Evolutionary conservation across 1,140 invertebrate species (phyloP).

Genomic region (Apis cerana): DNA sequence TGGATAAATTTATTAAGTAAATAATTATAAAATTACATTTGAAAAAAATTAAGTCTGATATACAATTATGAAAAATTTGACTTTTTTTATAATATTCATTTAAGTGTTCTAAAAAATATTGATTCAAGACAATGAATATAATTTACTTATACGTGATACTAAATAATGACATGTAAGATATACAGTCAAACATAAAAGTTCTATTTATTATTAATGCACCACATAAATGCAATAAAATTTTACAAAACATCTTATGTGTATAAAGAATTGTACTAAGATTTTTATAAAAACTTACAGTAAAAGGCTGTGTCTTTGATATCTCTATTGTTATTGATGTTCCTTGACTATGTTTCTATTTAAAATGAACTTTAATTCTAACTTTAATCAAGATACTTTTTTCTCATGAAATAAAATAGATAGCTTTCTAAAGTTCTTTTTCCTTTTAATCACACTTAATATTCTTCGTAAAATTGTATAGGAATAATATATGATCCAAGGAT

Average conservation of each 20-base stretch:
- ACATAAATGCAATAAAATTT: conserved; percentile 51
- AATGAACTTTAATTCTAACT: conserved; percentile 6
- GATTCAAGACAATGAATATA: conserved; percentile 35
- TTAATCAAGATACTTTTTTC: not conserved
- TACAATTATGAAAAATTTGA: conserved; percentile 8
- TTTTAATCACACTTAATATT: conserved; percentile 3
- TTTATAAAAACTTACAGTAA: conserved; percentile 59
- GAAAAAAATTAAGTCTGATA: conserved; percentile 18
- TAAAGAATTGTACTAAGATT: conserved; percentile 53
- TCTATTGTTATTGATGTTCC: not conserved
- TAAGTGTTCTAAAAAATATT: not conserved
- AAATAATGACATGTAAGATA: conserved; percentile 41
- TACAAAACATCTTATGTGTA: conserved; percentile 45
- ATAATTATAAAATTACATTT: conserved; percentile 17
- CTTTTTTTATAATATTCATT: conserved; percentile 8
- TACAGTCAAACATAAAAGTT: conserved; percentile 29
- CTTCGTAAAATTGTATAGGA: not conserved
- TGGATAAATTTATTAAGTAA: conserved; percentile 17
- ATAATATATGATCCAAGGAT: conserved; percentile 42
- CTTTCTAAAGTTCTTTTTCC: conserved; percentile 10
- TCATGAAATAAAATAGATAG: conserved; percentile 4
- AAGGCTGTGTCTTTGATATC: conserved; percentile 35
- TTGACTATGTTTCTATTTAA: not conserved
- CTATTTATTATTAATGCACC: conserved; percentile 44
- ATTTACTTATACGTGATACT: conserved; percentile 38